phyloP scores from a whole-genome alignment of 2,113 vertebrate species.

The Naja naja region DNA sequence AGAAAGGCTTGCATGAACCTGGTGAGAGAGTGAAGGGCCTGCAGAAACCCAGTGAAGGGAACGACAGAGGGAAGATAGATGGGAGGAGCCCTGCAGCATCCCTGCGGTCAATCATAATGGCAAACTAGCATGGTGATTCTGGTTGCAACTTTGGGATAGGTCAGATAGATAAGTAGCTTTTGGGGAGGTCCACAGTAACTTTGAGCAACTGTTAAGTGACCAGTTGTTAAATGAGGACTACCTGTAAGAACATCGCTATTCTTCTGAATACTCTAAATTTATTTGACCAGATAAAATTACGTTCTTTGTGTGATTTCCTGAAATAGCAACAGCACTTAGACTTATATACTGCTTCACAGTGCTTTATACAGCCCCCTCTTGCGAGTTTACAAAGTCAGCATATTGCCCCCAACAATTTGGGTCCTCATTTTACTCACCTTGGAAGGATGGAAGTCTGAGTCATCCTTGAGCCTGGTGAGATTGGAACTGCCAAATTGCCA shows the following conservation, averaged over 20 bases:
- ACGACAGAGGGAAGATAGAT: background rate
- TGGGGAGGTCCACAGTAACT: background rate
- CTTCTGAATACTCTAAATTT: background rate
- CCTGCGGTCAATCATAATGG: background rate
- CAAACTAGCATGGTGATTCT: background rate
- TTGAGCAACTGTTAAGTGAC: background rate
- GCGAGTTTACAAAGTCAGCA: too few relatives aligned
- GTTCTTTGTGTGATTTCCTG: background rate
- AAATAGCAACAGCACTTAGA: background rate
- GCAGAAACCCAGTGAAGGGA: background rate
- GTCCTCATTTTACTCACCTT: too few relatives aligned
- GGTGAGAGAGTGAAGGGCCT: background rate
- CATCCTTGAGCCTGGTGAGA: too few relatives aligned
- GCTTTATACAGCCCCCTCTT: too few relatives aligned
- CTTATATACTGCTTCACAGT: too few relatives aligned
- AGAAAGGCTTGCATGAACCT: background rate
- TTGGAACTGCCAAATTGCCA: too few relatives aligned
- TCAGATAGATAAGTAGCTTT: background rate
- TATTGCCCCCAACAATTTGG: too few relatives aligned
- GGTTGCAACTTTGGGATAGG: background rate
- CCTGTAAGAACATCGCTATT: background rate
- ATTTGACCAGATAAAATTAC: background rate
- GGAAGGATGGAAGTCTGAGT: too few relatives aligned
- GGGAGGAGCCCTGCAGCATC: background rate
- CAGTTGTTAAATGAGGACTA: background rate